Conservation (phyloP, 2,888 invertebrate species). For the Erebia palarica region DNA sequence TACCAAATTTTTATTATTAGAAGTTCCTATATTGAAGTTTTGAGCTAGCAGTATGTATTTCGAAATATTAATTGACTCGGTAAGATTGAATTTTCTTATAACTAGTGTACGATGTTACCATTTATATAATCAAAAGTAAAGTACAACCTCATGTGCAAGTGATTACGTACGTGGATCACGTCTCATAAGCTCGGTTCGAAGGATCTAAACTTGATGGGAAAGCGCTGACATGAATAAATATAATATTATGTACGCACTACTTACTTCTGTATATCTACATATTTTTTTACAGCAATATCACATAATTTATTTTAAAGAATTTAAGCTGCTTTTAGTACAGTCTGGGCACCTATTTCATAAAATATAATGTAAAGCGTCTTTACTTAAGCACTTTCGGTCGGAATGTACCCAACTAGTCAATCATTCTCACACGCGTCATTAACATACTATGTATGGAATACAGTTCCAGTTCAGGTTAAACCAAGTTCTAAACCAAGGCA, state of each 20-base stretch:
- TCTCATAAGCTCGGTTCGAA: constrained; percentile 16
- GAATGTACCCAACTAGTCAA: too few relatives aligned
- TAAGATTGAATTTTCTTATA: background rate
- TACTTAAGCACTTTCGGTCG: too few relatives aligned
- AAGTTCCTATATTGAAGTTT: background rate
- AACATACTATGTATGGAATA: too few relatives aligned
- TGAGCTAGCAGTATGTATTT: background rate
- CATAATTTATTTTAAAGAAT: background rate
- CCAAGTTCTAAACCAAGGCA: too few relatives aligned
- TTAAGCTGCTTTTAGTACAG: background rate
- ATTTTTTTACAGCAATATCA: too few relatives aligned
- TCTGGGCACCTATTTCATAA: too few relatives aligned
- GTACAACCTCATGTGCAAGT: constrained; percentile 13
- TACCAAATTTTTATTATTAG: too few relatives aligned
- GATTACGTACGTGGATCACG: constrained; percentile 13
- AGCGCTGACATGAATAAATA: constrained; percentile 18
- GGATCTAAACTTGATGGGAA: constrained; percentile 4
- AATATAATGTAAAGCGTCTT: too few relatives aligned
- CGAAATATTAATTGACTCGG: background rate
- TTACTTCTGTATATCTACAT: background rate
- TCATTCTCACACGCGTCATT: too few relatives aligned
- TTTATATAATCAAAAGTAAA: background rate
- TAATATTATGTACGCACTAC: background rate
- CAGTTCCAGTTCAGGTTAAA: too few relatives aligned
- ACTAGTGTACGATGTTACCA: background rate